Evolutionary conservation across 2,888 invertebrate species (phyloP), one percentile per base, ranked within the genome.

Genomic region (Cheilosia scutellata): DNA sequence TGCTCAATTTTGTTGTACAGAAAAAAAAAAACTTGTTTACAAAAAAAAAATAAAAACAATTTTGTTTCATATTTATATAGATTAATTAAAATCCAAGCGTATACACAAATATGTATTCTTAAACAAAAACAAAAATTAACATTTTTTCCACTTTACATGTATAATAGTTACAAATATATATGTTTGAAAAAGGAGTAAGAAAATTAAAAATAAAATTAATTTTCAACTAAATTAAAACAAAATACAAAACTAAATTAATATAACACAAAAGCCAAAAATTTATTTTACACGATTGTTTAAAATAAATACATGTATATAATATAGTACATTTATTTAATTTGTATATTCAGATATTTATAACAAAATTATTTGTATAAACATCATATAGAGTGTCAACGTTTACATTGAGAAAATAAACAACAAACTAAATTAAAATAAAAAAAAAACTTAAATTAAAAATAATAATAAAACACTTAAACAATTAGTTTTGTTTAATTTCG

Each of bases 41-140:
- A 20, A 13, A 31, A 42, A n/a, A 20, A 63, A 78, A 49, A 7
- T 4, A 27, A 62, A 44, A 20, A 47, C 9, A 7, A 25, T 63
- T 51, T 5, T 37, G 33, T 60, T 66, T 9, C 5, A 37, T 51
- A 40, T 25, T 40, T 71, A 55, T 70, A 57, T 60, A 78, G 77
- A 79, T 74, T 78, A 84, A 78, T 87, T 83, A 60, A 60, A 77
- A 71, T 82, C 49, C 82, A 88, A 84, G 88, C 87, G 68, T 78
- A 71, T 71, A 84, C 77, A 80, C 74, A 82, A 80, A 71, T 74
- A 86, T 87, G 29, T 77, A 79, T 40, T 72, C 57, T 37, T 62
- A 60, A 62, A 75, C 25, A 53, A 70, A 68, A 31, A 29, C n/a
- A 66, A 68, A 78, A n/a, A 51, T 51, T 66, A 68, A 78, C 20